Conservation (phyloP, 2,888 invertebrate species). For the Acleris sparsana region DNA sequence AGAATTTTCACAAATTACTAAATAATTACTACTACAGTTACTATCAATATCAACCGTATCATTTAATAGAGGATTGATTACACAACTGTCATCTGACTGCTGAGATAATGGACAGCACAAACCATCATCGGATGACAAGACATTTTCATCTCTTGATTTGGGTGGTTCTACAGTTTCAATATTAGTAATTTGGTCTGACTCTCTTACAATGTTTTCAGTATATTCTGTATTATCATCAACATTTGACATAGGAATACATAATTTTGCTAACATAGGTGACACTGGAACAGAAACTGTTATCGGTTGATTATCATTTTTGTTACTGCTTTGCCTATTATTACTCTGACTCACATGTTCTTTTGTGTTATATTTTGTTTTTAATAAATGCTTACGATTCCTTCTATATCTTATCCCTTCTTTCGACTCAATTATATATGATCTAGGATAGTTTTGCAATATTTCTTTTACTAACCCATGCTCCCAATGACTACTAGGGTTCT, state of each 20-base stretch:
- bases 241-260: background rate
- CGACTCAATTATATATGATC: no score
- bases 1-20: background rate
- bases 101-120: background rate
- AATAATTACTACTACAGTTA: slow-evolving; percentile 1
- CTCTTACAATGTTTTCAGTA: background rate
- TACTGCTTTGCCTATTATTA: no score
- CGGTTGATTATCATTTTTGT: slow-evolving; percentile 81
- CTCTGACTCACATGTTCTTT: no score
- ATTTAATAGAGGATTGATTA: background rate
- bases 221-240: background rate
- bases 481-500: no score
- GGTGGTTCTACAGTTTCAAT: slow-evolving; percentile 6
- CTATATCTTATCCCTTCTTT: no score
- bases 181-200: background rate
- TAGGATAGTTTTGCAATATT: background rate
- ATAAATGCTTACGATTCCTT: no score
- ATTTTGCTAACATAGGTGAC: background rate
- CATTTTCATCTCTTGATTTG: slow-evolving; percentile 4
- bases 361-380: no score
- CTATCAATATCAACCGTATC: slow-evolving; percentile 1
- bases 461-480: no score
- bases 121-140: slow-evolving; percentile 5
- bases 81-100: slow-evolving; percentile 2
- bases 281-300: slow-evolving; percentile 46